Percentiles rank a stretch among this genome's conserved stretches.
Conservation (phyloP, 2,797 vertebrate species). For the Bradypodion ventrale region DNA sequence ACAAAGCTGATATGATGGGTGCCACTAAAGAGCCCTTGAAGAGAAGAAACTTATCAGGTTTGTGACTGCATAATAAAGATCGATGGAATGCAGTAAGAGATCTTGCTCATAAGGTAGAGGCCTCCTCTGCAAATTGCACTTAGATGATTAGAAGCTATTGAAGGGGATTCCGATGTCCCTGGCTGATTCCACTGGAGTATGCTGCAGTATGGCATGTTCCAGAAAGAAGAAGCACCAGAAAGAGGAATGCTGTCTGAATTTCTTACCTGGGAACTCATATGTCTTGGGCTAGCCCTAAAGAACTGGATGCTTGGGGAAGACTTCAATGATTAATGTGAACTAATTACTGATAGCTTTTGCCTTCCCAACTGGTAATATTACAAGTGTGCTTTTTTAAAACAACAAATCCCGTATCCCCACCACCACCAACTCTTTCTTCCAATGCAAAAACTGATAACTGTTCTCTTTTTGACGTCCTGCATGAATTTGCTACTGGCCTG, state of each 20-base stretch:
- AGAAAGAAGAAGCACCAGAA: neutral
- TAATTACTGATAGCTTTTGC: neutral
- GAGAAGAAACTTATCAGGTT: no score
- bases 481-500: neutral
- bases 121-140: neutral
- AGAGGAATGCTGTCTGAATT: neutral
- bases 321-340: neutral
- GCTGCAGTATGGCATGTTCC: no score
- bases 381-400: fast-evolving
- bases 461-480: fast-evolving
- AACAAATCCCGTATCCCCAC: neutral
- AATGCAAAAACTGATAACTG: neutral
- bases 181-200: no score
- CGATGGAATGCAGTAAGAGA: no score
- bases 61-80: no score
- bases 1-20: neutral
- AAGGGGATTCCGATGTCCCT: neutral
- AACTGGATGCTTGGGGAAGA: neutral
- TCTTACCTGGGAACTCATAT: neutral
- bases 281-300: neutral
- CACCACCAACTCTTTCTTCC: neutral
- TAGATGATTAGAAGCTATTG: neutral
- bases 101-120: no score
- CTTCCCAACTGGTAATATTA: neutral
- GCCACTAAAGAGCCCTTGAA: neutral